Evolutionary conservation across 1,140 invertebrate species (phyloP).

Genomic region (Ostrea denselamellosa): DNA sequence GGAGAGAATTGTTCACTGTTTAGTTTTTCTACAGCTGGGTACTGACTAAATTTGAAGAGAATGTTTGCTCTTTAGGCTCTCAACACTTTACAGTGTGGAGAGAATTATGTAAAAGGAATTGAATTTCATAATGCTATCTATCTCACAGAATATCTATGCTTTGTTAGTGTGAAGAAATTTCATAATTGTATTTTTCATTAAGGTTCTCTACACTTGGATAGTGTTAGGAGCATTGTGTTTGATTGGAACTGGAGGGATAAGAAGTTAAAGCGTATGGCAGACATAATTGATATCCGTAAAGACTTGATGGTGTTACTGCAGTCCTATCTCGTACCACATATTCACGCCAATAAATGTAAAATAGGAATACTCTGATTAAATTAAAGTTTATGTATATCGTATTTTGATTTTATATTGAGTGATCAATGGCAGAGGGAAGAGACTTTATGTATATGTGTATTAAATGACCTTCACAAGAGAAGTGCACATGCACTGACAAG

Average conservation of each 20-base stretch:
- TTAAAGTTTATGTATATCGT: neutral
- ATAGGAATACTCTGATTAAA: conserved; percentile 63
- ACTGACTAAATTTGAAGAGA: no score
- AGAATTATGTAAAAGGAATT: neutral
- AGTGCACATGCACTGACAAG: no score
- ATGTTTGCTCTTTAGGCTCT: conserved; percentile 61
- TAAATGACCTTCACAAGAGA: no score
- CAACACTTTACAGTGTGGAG: conserved; percentile 64
- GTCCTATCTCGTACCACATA: conserved; percentile 59
- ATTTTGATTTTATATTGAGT: no score
- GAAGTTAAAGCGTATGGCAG: conserved; percentile 71
- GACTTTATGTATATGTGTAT: no score
- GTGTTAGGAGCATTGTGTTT: conserved; percentile 66
- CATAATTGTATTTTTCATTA: no score
- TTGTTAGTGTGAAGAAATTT: no score
- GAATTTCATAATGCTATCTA: neutral
- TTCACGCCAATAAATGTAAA: conserved; percentile 59
- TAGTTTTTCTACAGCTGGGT: neutral
- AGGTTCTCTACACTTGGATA: conserved; percentile 64
- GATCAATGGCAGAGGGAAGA: no score
- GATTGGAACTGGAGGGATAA: conserved; percentile 76
- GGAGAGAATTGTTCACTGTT: no score
- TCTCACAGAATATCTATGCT: no score
- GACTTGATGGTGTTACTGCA: conserved; percentile 65
- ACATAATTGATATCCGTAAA: conserved; percentile 70